Evolutionary conservation across 2,113 vertebrate species (phyloP).

Genomic region (Pygoscelis adeliae): DNA sequence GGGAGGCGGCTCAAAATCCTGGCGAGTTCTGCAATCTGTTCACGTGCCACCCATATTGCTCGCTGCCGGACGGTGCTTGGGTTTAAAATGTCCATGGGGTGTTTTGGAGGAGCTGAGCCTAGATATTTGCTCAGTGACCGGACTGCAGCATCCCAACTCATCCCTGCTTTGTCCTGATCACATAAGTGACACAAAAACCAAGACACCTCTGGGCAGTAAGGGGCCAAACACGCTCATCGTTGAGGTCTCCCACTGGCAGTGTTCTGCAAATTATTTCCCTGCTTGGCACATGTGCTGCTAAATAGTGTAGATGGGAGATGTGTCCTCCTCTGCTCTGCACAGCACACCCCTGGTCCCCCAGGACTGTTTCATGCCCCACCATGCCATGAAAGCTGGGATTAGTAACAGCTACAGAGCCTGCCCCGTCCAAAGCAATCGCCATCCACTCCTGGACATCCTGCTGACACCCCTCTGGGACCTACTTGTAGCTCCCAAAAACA

Average conservation of each 20-base stretch:
- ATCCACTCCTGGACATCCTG: background rate
- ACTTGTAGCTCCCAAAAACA: background rate
- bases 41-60: rapidly evolving
- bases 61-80: rapidly evolving
- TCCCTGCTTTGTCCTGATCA: background rate
- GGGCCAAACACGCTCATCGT: rapidly evolving
- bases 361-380: background rate
- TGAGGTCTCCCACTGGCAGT: background rate
- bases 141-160: background rate
- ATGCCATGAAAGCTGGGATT: background rate
- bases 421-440: background rate
- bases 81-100: background rate
- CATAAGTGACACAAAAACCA: background rate
- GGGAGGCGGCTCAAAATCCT: background rate
- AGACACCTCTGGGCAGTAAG: rapidly evolving
- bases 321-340: background rate
- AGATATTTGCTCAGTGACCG: background rate
- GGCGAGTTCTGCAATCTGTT: background rate
- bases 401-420: background rate
- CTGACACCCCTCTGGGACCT: background rate
- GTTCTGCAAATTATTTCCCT: background rate
- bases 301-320: background rate
- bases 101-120: background rate
- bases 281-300: rapidly evolving
- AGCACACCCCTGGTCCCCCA: background rate